These are phyloP conservation scores for Cheilosia urbana DNA, from an alignment of 2,888 invertebrate species.

Conservation along the genomic window DNA sequence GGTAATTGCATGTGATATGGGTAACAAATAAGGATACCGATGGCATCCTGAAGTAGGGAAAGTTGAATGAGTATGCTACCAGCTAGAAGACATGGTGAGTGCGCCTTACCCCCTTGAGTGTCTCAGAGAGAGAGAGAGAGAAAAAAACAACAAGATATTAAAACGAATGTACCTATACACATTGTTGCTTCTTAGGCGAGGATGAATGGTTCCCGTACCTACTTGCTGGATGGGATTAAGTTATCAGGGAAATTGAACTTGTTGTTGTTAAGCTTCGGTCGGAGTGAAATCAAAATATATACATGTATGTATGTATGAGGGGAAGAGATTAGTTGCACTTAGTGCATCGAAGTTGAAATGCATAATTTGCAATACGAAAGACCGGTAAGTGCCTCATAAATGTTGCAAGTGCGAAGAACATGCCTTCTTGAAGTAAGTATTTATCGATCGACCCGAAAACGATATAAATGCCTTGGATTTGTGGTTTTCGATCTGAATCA, in stretches of 20 bases:
- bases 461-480: not conserved
- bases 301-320: not conserved
- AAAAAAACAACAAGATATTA: conserved; percentile 48
- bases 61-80: conserved; percentile 63
- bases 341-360: conserved; percentile 39
- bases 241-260: conserved; percentile 72
- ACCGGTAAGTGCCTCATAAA: conserved; percentile 1
- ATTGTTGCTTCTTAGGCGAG: conserved; percentile 72
- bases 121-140: too few species aligned
- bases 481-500: not conserved
- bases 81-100: conserved; percentile 11
- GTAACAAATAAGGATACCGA: conserved; percentile 75
- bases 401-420: conserved; percentile 27
- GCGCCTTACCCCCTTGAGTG: not conserved
- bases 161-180: conserved; percentile 72
- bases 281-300: not conserved
- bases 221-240: conserved; percentile 69
- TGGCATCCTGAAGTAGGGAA: conserved; percentile 72
- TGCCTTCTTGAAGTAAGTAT: conserved; percentile 7
- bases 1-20: conserved; percentile 75
- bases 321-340: conserved; percentile 37
- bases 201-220: conserved; percentile 58
- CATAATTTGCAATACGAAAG: conserved; percentile 26
- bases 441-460: conserved; percentile 11
- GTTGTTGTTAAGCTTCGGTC: conserved; percentile 43